Evolutionary conservation across 2,888 invertebrate species (phyloP).

Genomic region (Halocaridina rubra): DNA sequence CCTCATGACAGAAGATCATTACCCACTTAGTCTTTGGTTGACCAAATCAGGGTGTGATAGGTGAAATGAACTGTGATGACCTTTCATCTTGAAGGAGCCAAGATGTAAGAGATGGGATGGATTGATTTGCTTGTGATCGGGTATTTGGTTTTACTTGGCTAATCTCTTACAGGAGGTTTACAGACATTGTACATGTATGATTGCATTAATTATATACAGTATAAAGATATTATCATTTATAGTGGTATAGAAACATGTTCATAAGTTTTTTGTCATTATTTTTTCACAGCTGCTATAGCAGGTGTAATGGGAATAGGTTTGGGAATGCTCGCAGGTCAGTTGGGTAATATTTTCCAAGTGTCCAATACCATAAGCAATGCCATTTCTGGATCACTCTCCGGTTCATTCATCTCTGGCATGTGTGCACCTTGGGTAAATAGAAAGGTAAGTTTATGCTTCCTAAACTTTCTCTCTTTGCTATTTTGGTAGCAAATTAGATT

Average conservation of each 20-base stretch:
- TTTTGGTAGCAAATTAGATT: too few relatives aligned
- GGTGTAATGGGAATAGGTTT: not conserved
- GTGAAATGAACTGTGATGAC: too few relatives aligned
- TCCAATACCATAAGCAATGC: not conserved
- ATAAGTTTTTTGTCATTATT: not conserved
- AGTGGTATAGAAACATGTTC: not conserved
- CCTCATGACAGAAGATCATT: too few relatives aligned
- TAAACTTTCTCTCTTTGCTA: not conserved
- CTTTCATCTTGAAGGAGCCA: too few relatives aligned
- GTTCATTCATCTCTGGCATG: constrained; percentile 25
- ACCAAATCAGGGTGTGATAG: too few relatives aligned
- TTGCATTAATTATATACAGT: not conserved
- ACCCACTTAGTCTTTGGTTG: too few relatives aligned
- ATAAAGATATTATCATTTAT: not conserved
- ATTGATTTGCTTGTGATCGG: too few relatives aligned
- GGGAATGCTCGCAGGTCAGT: constrained; percentile 2
- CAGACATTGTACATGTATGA: not conserved
- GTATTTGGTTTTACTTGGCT: not conserved
- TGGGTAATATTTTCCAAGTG: constrained; percentile 18
- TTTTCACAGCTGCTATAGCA: not conserved
- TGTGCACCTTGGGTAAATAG: constrained; percentile 13
- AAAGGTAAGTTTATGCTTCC: constrained; percentile 12
- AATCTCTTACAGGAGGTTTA: too few relatives aligned
- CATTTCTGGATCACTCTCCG: constrained; percentile 1
- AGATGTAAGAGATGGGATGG: too few relatives aligned